Evolutionary conservation across 2,797 vertebrate genomes (phyloP).

Genomic region (Anomalospiza imberbis): DNA sequence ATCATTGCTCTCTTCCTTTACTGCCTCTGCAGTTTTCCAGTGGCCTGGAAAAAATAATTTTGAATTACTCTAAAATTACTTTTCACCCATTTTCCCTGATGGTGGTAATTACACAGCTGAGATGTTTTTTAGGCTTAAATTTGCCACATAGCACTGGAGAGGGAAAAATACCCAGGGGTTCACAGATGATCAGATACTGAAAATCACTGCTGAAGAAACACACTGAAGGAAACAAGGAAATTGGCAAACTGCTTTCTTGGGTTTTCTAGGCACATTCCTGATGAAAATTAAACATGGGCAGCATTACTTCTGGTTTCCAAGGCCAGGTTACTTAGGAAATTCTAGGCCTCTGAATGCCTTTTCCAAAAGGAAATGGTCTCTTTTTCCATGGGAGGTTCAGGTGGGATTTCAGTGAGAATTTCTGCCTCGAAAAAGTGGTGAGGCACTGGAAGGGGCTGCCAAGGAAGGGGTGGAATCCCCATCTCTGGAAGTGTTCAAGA

Average conservation of each 20-base stretch:
- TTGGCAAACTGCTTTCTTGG: not conserved
- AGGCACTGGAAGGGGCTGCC: not conserved
- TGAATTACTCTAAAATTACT: not conserved
- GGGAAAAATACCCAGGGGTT: not conserved
- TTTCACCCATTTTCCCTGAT: not conserved
- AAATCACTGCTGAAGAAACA: not conserved
- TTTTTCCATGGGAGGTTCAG: not conserved
- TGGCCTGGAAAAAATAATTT: not conserved
- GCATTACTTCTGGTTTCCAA: not conserved
- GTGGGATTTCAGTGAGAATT: not conserved
- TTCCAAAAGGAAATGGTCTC: not conserved
- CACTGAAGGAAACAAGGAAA: not conserved
- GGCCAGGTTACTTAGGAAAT: not conserved
- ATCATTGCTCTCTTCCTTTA: not conserved
- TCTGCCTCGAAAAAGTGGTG: not conserved
- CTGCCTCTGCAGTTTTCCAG: not conserved
- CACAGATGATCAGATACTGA: not conserved
- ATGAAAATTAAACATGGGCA: not conserved
- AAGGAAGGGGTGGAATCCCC: not conserved
- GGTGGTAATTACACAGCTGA: not conserved
- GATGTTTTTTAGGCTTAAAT: not conserved
- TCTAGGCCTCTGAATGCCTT: not conserved
- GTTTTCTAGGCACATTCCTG: not conserved
- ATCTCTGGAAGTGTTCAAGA: not conserved
- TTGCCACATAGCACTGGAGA: not conserved